A percentile compares a stretch with the other conserved stretches of the same genome.
These are phyloP conservation scores for Dendropsophus ebraccatus DNA, from an alignment of 2,113 vertebrate species.

Conservation along the genomic window DNA sequence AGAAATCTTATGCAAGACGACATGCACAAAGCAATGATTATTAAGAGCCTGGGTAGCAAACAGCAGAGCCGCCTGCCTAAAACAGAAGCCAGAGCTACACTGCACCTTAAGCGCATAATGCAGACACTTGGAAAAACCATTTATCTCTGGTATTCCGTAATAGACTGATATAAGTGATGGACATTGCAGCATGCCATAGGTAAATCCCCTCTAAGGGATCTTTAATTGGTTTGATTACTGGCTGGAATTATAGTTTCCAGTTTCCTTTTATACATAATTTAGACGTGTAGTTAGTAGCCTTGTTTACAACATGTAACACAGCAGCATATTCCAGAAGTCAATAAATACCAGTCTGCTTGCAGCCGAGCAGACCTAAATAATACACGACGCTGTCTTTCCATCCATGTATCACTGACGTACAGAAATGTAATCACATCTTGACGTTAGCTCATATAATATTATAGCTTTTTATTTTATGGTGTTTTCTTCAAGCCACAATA, in stretches of 20 bases:
- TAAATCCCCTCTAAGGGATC: constrained; percentile 1
- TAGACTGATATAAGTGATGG: not conserved
- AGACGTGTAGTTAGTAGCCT: constrained; percentile 13
- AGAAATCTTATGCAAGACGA: not conserved
- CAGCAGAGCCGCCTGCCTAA: not conserved
- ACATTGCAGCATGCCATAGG: not conserved
- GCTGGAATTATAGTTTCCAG: not conserved
- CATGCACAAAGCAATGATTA: not conserved
- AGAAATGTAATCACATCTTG: not conserved
- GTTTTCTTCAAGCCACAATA: too few species aligned
- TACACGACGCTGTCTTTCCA: not conserved
- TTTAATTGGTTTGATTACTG: constrained; percentile 13
- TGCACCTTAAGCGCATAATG: not conserved
- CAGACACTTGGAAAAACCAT: not conserved
- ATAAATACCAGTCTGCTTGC: not conserved
- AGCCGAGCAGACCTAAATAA: not conserved
- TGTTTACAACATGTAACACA: constrained; percentile 12
- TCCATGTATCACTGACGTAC: not conserved
- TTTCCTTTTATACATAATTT: constrained; percentile 6
- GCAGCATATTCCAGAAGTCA: not conserved
- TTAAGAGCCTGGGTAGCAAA: not conserved
- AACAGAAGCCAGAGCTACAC: not conserved
- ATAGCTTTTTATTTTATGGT: too few species aligned
- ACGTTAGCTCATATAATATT: not conserved
- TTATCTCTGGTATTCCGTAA: not conserved